Evolutionary conservation across 1,140 invertebrate species (phyloP).

Genomic region (Drosophila arizonae): DNA sequence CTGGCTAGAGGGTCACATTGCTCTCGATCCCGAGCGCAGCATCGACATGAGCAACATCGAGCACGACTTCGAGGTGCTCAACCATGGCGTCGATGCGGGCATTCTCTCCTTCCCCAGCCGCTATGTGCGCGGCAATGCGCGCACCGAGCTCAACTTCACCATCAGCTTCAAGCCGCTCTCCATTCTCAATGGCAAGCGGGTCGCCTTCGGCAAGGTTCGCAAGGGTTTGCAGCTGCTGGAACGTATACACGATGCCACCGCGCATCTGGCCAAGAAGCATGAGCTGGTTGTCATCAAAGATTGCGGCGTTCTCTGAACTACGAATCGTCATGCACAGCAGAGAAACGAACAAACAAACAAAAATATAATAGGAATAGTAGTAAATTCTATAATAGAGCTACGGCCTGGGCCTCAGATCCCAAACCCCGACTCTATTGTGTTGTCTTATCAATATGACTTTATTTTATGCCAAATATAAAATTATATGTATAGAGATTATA

Average conservation of each 20-base stretch:
- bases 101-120: slow-evolving; percentile 71
- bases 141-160: slow-evolving; percentile 55
- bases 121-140: slow-evolving; percentile 50
- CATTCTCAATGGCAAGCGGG: slow-evolving; percentile 63
- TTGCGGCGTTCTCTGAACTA: slow-evolving; percentile 49
- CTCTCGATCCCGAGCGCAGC: slow-evolving; percentile 23
- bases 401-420: neutral
- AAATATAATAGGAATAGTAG: too few relatives aligned
- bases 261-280: slow-evolving; percentile 45
- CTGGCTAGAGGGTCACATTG: slow-evolving; percentile 66
- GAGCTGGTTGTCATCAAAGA: slow-evolving; percentile 37
- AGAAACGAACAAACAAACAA: too few relatives aligned
- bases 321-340: too few relatives aligned
- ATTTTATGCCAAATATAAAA: slow-evolving; percentile 14
- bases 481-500: slow-evolving; percentile 11
- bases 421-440: neutral
- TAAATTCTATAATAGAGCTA: neutral
- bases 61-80: slow-evolving; percentile 71
- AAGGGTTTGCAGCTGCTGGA: slow-evolving; percentile 61
- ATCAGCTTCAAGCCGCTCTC: slow-evolving; percentile 71
- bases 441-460: neutral
- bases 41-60: slow-evolving; percentile 55
- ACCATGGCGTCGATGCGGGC: slow-evolving; percentile 70
- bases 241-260: slow-evolving; percentile 53
- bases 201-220: slow-evolving; percentile 69